Evolutionary conservation across 2,888 invertebrate species (phyloP), one percentile per base, ranked within the genome.

Genomic region (Habroteleia sp.): DNA sequence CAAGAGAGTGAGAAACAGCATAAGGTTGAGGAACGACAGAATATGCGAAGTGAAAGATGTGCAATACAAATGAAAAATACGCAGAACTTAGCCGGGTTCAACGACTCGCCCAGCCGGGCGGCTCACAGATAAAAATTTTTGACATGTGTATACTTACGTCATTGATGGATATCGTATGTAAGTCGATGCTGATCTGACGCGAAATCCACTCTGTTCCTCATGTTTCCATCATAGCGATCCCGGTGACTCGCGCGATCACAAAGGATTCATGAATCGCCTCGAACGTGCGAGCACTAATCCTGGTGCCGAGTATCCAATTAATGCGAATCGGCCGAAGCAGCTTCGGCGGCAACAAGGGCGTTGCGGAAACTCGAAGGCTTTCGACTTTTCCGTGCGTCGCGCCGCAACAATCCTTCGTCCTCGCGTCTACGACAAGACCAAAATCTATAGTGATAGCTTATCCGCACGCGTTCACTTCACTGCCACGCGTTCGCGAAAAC

Each of bases 151-250:
- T 74, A 86, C 88, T 88, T 78, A 88, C 88, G 87, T 88, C 87
- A 88, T 87, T 86, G 87, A 87, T 87, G 81, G 83, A 83, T 83
- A 83, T 80, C 80, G 79, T 81, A 79, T 81, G 82, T 81, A 63
- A 75, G 77, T 80, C 79, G 83, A 79, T 82, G 81, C 78, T 83
- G 83, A 82, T 84, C 81, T 81, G 79, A 76, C 74, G 81, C 68
- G 77, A 80, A 83, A 83, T 85, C 82, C 79, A 81, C 80, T 79
- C 78, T 74, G 82, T 81, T 80, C 87, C 77, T 88, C 88, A 88
- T 88, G 82, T 87, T 87, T 85, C 87, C 88, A 88, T 87, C 80
- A 78, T 83, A 77, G 79, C 81, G 77, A 82, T 84, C 82, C 80
- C 82, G 81, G 76, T 78, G 80, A 82, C 83, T 81, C 78, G 81